A percentile compares a stretch with the other conserved stretches of the same genome.
Conservation (phyloP, 2,113 vertebrate species). For the Typhlomys cinereus region DNA sequence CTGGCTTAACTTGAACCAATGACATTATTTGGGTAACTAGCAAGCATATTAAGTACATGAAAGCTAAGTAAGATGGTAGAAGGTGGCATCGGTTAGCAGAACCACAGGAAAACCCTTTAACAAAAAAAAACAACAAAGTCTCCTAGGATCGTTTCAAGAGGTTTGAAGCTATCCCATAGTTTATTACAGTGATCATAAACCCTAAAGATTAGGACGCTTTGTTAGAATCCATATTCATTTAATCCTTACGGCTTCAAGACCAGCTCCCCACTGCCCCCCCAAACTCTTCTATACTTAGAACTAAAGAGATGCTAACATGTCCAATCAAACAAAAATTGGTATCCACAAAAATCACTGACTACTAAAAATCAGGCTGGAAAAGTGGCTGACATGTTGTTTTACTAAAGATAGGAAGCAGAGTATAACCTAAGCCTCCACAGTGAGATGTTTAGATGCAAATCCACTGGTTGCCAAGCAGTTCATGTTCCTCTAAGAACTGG, state of each 20-base stretch:
- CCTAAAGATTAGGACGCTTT: not conserved
- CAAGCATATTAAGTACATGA: not conserved
- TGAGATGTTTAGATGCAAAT: not conserved
- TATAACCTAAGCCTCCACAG: not conserved
- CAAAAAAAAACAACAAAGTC: slow-evolving; percentile 6
- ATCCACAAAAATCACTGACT: slow-evolving; percentile 53
- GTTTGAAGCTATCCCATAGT: not conserved
- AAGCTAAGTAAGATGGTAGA: not conserved
- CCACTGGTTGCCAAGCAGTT: not conserved
- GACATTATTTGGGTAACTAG: too few relatives aligned
- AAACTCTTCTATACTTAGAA: slow-evolving; percentile 47
- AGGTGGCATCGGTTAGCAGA: not conserved
- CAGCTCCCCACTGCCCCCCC: too few relatives aligned
- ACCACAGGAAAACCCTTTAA: not conserved
- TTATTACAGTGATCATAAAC: not conserved
- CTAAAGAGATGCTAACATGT: slow-evolving; percentile 34
- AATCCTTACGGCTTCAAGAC: slow-evolving; percentile 24
- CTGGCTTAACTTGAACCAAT: not conserved
- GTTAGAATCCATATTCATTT: slow-evolving; percentile 23
- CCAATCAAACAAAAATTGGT: slow-evolving; percentile 54
- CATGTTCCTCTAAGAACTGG: not conserved
- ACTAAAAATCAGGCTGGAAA: slow-evolving; percentile 63
- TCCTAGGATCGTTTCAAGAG: not conserved
- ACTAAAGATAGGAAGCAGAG: slow-evolving; percentile 29
- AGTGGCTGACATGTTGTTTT: slow-evolving; percentile 35